Evolutionary conservation across 2,113 vertebrate species (phyloP).

Genomic region (Acrocephalus arundinaceus): DNA sequence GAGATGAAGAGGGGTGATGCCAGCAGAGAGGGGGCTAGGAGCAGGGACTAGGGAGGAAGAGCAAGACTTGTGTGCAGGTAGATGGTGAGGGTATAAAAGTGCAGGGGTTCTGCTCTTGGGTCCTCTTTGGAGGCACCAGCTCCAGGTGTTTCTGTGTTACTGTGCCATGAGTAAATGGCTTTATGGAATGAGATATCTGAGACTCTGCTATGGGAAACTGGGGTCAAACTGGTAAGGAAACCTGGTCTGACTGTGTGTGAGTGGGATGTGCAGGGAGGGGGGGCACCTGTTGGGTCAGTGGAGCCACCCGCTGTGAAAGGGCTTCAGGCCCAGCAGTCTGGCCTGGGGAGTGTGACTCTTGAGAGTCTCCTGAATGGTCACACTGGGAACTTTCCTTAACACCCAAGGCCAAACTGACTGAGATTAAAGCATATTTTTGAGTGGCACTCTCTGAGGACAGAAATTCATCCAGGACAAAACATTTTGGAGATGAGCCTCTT

Average conservation of each 20-base stretch:
- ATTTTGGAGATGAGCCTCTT: not conserved
- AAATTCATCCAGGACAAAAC: not conserved
- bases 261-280: not conserved
- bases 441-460: not conserved
- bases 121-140: not conserved
- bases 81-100: not conserved
- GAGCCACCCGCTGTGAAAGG: rapidly evolving
- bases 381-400: not conserved
- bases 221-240: not conserved
- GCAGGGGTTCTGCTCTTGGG: not conserved
- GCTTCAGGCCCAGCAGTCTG: not conserved
- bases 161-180: not conserved
- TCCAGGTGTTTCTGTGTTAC: not conserved
- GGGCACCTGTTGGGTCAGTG: not conserved
- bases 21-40: not conserved
- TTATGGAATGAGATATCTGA: not conserved
- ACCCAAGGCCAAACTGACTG: not conserved
- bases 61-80: rapidly evolving
- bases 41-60: not conserved
- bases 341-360: not conserved
- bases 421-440: not conserved
- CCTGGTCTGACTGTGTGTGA: not conserved
- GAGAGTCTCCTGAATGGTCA: not conserved
- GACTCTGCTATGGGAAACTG: not conserved
- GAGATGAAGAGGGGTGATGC: not conserved